A percentile compares a stretch with the other conserved stretches of the same genome.
These are phyloP conservation scores for Pocillopora damicornis DNA, from an alignment of 64 coral and sea anemone species.

Conservation along the genomic window DNA sequence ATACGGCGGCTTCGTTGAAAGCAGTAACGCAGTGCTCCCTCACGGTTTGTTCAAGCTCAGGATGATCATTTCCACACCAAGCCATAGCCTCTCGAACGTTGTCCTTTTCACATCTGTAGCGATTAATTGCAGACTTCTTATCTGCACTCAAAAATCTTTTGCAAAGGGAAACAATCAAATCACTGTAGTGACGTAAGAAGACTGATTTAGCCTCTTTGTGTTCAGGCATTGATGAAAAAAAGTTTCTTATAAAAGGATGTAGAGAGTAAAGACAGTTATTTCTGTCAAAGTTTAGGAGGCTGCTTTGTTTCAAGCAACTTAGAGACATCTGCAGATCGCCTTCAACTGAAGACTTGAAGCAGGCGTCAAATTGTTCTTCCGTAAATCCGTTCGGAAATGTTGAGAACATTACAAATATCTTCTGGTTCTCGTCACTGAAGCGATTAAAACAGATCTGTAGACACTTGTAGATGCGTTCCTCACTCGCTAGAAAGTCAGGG, in stretches of 20 bases:
- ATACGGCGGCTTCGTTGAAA: slow-evolving; percentile 34
- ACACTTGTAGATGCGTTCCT: not conserved
- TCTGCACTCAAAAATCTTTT: slow-evolving; percentile 5
- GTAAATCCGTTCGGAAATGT: slow-evolving; percentile 14
- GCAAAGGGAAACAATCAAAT: not conserved
- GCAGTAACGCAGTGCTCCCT: not conserved
- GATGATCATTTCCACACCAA: slow-evolving; percentile 32
- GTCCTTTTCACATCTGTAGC: slow-evolving; percentile 11
- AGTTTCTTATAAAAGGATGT: slow-evolving; percentile 21
- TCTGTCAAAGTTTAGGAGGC: slow-evolving; percentile 13
- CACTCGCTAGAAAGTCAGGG: not conserved
- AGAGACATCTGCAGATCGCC: not conserved
- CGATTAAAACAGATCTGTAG: slow-evolving; percentile 19
- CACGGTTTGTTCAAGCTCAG: not conserved
- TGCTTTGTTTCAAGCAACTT: slow-evolving; percentile 4
- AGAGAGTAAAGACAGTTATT: not conserved
- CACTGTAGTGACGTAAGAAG: slow-evolving; percentile 9
- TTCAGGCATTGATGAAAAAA: not conserved
- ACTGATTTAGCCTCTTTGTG: not conserved
- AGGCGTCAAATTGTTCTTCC: not conserved
- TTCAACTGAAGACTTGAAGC: not conserved
- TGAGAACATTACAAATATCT: slow-evolving; percentile 4
- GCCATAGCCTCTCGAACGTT: slow-evolving; percentile 18
- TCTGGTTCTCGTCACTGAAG: not conserved
- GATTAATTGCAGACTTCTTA: not conserved